Percentiles rank a stretch among this genome's conserved stretches.
phyloP scores from a whole-genome alignment of 2,888 invertebrate species.

The Acrocyrtus sp. region DNA sequence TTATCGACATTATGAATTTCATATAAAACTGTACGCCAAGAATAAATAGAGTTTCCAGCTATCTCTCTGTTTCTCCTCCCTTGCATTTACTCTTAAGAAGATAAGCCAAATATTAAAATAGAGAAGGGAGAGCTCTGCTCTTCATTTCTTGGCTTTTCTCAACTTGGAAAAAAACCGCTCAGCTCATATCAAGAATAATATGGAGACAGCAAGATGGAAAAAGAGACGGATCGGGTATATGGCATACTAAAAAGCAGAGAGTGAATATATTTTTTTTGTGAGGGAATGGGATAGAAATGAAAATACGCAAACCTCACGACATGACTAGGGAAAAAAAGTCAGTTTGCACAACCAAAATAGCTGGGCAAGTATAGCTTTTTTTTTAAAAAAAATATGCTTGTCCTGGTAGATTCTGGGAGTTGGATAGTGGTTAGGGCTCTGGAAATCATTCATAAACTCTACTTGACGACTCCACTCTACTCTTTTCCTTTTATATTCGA shows the following conservation, averaged over 20 bases:
- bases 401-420: not conserved
- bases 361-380: not conserved
- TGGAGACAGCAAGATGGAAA: not conserved
- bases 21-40: no score
- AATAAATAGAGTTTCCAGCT: not conserved
- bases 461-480: slow-evolving; percentile 1
- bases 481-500: not conserved
- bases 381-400: no score
- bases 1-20: slow-evolving; percentile 6
- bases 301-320: not conserved
- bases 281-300: slow-evolving; percentile 1
- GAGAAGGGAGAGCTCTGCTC: not conserved
- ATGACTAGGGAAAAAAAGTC: not conserved
- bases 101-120: not conserved
- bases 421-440: not conserved
- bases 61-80: not conserved
- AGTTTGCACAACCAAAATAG: not conserved
- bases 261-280: not conserved
- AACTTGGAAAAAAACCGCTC: no score
- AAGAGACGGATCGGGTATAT: not conserved
- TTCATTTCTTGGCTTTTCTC: not conserved
- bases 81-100: slow-evolving; percentile 1
- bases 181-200: no score
- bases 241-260: not conserved
- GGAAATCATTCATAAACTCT: slow-evolving; percentile 22